Evolutionary conservation across 2,888 invertebrate genomes (phyloP), one percentile per base, ranked within the genome.

Genomic region (Nomada fucata): DNA sequence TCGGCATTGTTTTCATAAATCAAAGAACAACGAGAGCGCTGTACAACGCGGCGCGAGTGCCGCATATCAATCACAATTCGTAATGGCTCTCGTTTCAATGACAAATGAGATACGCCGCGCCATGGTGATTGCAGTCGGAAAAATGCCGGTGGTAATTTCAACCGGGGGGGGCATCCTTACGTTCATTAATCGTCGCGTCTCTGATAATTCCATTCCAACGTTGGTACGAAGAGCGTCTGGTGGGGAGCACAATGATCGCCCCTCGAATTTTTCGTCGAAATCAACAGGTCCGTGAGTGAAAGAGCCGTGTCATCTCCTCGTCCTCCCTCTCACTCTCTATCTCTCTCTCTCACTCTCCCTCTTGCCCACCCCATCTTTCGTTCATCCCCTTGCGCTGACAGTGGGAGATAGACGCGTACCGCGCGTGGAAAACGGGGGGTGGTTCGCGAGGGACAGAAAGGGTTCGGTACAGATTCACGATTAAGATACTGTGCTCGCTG

Each of bases 181-280:
- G 81, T 86, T 86, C 86, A 85, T 88, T 88, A 89, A 89, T 90
- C 86, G 84, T 79, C 79, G 68, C 76, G 52, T 52, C 69, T 52
- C 47, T 63, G 79, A 84, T 88, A 87, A 85, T 85, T 76, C 72
- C 50, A 72, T 84, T 88, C 79, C 73, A 73, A 73, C 53, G 76
- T 71, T 63, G 72, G 60, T 36, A 10, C 42, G 44, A 42, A 23
- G 1, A 26, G 5, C 44, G 59, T 36, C 23, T 20, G 52, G 70
- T 52, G 64, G 61, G 67, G 70, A 81, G 18, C n/a, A 84, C 85
- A 86, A 86, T 83, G 80, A 78, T 86, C 75, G 77, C 68, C 70
- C 72, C 77, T 80, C 73, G 84, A 86, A 89, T 88, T 88, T 88
- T 88, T 88, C 88, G 87, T 76, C 52, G 73, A 59, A 87, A 88